Percentiles rank a stretch among this genome's conserved stretches.
Evolutionary conservation across 2,888 invertebrate genomes (phyloP).

Genomic region (Eremobia ochroleuca): DNA sequence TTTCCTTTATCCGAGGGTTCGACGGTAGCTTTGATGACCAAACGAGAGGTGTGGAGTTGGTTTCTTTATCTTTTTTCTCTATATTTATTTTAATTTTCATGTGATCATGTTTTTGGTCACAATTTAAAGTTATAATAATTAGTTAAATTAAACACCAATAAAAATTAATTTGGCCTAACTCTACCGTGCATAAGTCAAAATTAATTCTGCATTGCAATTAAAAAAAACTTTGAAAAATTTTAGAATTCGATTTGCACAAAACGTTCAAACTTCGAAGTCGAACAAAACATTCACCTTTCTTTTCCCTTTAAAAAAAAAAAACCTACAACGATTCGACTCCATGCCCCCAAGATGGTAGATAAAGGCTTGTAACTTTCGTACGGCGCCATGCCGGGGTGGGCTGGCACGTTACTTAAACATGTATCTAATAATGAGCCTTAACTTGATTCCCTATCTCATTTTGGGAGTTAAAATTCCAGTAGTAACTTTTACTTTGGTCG

Average conservation of each 20-base stretch:
- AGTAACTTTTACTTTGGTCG: slow-evolving; percentile 53
- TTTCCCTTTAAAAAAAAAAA: slow-evolving; percentile 26
- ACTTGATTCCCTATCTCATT: slow-evolving; percentile 58
- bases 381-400: slow-evolving; percentile 83
- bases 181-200: not conserved
- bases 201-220: not conserved
- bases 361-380: slow-evolving; percentile 73
- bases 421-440: slow-evolving; percentile 66
- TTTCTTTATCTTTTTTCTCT: not conserved
- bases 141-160: not conserved
- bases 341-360: slow-evolving; percentile 77
- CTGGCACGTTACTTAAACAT: slow-evolving; percentile 66
- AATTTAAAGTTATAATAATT: not conserved
- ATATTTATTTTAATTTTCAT: not conserved
- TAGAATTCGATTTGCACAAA: slow-evolving; percentile 6
- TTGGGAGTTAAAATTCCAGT: slow-evolving; percentile 63
- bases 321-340: slow-evolving; percentile 69
- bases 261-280: slow-evolving; percentile 3
- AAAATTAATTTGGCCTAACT: not conserved
- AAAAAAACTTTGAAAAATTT: not conserved
- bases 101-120: not conserved
- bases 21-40: slow-evolving; percentile 81
- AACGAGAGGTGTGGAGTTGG: slow-evolving; percentile 75
- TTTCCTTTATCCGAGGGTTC: slow-evolving; percentile 83
- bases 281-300: slow-evolving; percentile 32